Base-by-base conservation (phyloP, 92 coral and sea anemone genomes). In the Palythoa caribaeorum region DNA sequence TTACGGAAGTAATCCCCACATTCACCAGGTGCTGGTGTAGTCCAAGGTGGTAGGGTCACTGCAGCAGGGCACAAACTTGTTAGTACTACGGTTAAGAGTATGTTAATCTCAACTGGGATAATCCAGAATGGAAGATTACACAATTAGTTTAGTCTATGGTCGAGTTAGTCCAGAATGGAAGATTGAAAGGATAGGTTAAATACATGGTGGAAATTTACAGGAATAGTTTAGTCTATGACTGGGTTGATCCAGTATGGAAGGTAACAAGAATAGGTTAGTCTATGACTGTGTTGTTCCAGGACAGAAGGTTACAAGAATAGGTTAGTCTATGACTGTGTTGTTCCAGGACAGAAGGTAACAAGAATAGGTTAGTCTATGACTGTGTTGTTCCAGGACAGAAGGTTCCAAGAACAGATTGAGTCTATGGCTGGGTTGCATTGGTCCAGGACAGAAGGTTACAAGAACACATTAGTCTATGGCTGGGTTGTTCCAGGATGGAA, bases 1-100 rank as follows among this genome's bases (percentile, higher is more conserved):
- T 87, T 90, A 38, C 90, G 70, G 79, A 88, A 84, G 51, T 84
- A 47, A 62, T 92, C 92, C 8, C 90, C 94, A 55, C 94, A 92
- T 40, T 55, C 84, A 39, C 83, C 79, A 1, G 94, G 90, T 28
- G 94, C 92, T 9, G 94, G 94, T 52, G 89, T 87, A 12, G 77
- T 89, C 60, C 92, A 84, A n/a, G 80, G 79, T 21, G 80, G 66
- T 17, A 57, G 55, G 70, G 80, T 84, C 15, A 44, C 80, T 84
- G 28, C 5, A 55, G 6, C 28, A 1, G 17, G 50, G 50, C 51
- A 60, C 20, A 1, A 36, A 15, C 28, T 28, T 28, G 28, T 28
- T 28, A 28, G 28, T 28, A 28, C 28, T 28, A 28, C 28, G 28
- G 28, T 0, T 28, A 28, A 28, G 28, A 28, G 28, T 38, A 40